Evolutionary conservation across 35 echinoderm and acorn worm species (phyloP), one percentile per base, ranked within the genome.

Genomic region (Ophiothrix spiculata): DNA sequence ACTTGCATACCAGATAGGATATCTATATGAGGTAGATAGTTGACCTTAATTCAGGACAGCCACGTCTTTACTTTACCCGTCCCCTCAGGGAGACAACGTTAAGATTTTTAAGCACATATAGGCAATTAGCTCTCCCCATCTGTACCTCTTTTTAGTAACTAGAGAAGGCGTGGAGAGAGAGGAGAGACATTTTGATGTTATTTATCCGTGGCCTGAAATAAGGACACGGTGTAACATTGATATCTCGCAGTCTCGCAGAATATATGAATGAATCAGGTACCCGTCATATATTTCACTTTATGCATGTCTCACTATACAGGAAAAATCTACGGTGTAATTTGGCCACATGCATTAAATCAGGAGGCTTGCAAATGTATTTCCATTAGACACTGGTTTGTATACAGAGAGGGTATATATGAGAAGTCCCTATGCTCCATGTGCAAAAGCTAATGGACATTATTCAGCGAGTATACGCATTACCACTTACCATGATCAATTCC

Each of bases 401-500:
- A 69, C 16, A 25, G 42, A 49, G 6, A 10, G 42, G 6, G 19
- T 49, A 49, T 49, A 10, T 6, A 28, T 15, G 4, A 69, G 60
- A 69, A 69, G 60, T 69, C 60, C 60, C 60, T n/a, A 15, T 69
- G 60, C 60, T 69, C 60, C 60, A 69, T 69, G 60, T 69, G 60
- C 23, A 4, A 69, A 28, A 6, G 23, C 60, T 69, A 69, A 69
- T 69, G 60, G 60, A 69, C 60, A 69, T 69, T 69, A 69, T 69
- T 69, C 60, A 69, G 60, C 25, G 23, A 69, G 60, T 69, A n/a
- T n/a, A n/a, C n/a, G 60, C 60, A 69, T 69, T 69, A 69, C 60
- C 60, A 69, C 60, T 69, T 69, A 69, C 60, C 60, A 69, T 69
- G 60, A 69, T 69, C 60, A 69, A 69, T 69, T 69, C 60, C 60